These are phyloP conservation scores for Kryptolebias ocellatus DNA, from an alignment of 2,797 vertebrate species.

Conservation along the genomic window DNA sequence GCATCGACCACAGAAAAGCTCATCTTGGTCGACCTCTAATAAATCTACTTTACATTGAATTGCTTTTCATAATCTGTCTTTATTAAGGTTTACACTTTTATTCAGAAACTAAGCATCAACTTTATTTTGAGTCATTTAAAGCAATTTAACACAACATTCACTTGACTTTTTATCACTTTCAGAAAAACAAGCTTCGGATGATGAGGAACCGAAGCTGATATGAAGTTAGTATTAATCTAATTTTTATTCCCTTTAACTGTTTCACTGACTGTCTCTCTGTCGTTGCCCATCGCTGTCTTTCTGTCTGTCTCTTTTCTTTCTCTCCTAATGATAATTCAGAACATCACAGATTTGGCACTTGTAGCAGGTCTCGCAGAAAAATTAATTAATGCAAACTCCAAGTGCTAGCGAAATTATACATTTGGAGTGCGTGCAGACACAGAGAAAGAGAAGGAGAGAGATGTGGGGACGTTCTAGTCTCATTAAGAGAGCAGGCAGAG, in stretches of 20 bases:
- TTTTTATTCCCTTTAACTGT: conserved; percentile 28
- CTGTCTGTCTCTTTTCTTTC: conserved; percentile 41
- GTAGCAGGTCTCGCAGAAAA: conserved; percentile 93
- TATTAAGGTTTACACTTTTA: conserved; percentile 6
- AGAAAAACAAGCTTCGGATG: conserved; percentile 2
- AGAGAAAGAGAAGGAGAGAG: conserved; percentile 85
- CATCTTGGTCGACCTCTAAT: no score
- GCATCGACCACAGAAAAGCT: no score
- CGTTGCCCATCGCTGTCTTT: background rate
- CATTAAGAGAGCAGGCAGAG: conserved; percentile 99
- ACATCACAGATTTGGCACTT: conserved; percentile 93
- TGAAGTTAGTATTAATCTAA: conserved; percentile 36
- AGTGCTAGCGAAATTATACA: conserved; percentile 99
- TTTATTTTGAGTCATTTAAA: background rate
- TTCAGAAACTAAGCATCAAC: background rate
- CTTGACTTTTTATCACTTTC: background rate
- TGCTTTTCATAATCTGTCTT: background rate
- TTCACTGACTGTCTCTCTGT: conserved; percentile 9
- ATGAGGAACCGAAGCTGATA: background rate
- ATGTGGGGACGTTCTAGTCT: conserved; percentile 96
- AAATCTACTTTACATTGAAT: no score
- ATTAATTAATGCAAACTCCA: conserved; percentile 99
- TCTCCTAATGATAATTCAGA: conserved; percentile 86
- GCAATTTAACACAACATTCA: background rate
- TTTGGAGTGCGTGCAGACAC: conserved; percentile 87